A percentile compares a stretch with the other conserved stretches of the same genome.
Evolutionary conservation across 2,113 vertebrate species (phyloP).

Genomic region (Arvicanthis niloticus): DNA sequence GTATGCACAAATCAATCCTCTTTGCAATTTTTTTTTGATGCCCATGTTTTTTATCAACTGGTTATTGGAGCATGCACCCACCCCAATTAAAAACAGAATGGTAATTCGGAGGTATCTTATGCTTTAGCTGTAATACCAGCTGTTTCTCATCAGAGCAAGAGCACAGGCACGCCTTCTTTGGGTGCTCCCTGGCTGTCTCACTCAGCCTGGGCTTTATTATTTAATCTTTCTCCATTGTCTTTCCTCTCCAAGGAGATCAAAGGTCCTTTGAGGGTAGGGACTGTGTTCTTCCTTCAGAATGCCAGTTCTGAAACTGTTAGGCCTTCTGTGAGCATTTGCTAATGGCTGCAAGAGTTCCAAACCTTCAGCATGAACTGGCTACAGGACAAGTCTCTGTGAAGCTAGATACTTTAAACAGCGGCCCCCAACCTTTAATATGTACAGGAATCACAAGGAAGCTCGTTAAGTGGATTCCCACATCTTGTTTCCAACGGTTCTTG

Average conservation of each 20-base stretch:
- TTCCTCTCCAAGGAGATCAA: conserved; percentile 53
- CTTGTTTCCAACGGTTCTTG: background rate
- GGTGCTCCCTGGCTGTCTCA: conserved; percentile 47
- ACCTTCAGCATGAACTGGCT: conserved; percentile 3
- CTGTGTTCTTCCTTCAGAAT: background rate
- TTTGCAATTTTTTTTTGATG: conserved; percentile 30
- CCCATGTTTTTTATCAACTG: background rate
- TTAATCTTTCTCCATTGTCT: conserved; percentile 50
- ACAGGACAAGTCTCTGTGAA: background rate
- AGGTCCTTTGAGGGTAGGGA: conserved; percentile 52
- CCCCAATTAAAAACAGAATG: background rate
- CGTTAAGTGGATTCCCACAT: background rate
- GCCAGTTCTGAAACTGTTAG: background rate
- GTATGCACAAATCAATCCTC: conserved; percentile 30
- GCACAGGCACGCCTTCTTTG: background rate
- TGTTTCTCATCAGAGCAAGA: conserved; percentile 35
- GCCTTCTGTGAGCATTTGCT: conserved; percentile 17
- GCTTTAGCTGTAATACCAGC: background rate
- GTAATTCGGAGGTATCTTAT: conserved; percentile 31
- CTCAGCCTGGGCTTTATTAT: conserved; percentile 44
- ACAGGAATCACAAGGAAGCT: background rate
- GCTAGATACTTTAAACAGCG: conserved; percentile 28
- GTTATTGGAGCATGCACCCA: background rate
- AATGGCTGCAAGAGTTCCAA: conserved; percentile 37
- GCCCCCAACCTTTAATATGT: background rate